Conservation (phyloP, 2,797 vertebrate species). For the Rhabdophis nuchalis region DNA sequence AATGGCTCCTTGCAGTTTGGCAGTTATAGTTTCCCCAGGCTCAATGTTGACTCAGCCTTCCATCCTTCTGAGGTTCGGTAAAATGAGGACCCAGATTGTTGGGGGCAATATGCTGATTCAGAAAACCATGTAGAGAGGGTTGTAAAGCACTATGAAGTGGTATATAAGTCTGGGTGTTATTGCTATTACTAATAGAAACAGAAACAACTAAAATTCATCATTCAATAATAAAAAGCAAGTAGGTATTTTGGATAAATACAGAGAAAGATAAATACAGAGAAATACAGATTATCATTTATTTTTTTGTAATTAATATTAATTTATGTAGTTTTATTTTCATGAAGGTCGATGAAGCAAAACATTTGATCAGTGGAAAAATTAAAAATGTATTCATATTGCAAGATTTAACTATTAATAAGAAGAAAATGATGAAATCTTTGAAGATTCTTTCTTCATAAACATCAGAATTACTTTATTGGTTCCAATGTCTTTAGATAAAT, state of each 20-base stretch:
- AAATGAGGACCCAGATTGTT: no score
- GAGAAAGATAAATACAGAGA: not conserved
- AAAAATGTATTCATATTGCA: not conserved
- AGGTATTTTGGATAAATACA: not conserved
- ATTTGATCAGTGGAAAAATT: not conserved
- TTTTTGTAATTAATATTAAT: not conserved
- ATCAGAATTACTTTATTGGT: not conserved
- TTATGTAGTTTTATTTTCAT: not conserved
- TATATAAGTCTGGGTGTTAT: no score
- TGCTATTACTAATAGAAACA: not conserved
- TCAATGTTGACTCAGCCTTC: no score
- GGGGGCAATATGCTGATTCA: no score
- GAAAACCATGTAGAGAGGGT: no score
- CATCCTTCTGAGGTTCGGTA: no score
- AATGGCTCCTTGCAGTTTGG: no score
- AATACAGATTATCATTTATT: not conserved
- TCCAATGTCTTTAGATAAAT: not conserved
- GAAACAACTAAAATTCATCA: not conserved
- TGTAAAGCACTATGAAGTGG: no score
- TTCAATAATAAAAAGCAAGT: not conserved
- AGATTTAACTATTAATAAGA: not conserved
- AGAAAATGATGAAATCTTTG: not conserved
- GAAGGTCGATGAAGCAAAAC: not conserved
- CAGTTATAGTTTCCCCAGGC: no score
- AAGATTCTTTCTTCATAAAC: not conserved